These are phyloP conservation scores for Vulpes lagopus DNA, from an alignment of 2,113 vertebrate genomes.

Conservation along the genomic window DNA sequence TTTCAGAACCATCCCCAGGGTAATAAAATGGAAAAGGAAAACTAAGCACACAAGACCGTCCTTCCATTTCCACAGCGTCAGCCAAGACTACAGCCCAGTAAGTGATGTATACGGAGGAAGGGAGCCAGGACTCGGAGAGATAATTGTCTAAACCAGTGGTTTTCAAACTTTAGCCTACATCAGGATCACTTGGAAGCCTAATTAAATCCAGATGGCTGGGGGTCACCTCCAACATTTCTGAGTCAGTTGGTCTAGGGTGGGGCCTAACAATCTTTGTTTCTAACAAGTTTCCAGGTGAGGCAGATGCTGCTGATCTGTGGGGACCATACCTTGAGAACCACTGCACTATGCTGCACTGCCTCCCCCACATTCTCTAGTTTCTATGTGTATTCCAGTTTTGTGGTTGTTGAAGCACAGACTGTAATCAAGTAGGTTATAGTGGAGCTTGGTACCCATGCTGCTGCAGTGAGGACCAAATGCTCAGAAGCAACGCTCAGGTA, in stretches of 20 bases:
- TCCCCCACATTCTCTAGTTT: neutral
- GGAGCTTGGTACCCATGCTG: neutral
- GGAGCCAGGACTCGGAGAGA: neutral
- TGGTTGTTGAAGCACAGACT: neutral
- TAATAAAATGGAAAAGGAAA: slow-evolving; percentile 78
- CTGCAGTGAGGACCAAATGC: neutral
- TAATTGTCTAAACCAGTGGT: neutral
- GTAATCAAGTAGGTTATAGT: neutral
- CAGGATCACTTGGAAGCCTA: neutral
- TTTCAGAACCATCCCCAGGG: slow-evolving; percentile 73
- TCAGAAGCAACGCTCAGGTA: neutral
- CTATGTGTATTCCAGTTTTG: neutral
- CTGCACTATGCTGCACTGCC: neutral
- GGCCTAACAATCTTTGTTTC: neutral
- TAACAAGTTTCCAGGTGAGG: neutral
- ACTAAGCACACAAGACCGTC: slow-evolving; percentile 38
- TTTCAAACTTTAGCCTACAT: neutral
- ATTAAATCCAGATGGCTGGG: neutral
- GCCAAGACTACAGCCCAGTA: neutral
- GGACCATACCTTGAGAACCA: neutral
- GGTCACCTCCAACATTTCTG: neutral
- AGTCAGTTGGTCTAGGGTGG: neutral
- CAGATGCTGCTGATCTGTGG: neutral
- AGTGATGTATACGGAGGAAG: slow-evolving; percentile 32
- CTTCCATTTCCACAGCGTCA: neutral